Evolutionary conservation across 2,113 vertebrate species (phyloP).

Genomic region (Prietella phreatophila): DNA sequence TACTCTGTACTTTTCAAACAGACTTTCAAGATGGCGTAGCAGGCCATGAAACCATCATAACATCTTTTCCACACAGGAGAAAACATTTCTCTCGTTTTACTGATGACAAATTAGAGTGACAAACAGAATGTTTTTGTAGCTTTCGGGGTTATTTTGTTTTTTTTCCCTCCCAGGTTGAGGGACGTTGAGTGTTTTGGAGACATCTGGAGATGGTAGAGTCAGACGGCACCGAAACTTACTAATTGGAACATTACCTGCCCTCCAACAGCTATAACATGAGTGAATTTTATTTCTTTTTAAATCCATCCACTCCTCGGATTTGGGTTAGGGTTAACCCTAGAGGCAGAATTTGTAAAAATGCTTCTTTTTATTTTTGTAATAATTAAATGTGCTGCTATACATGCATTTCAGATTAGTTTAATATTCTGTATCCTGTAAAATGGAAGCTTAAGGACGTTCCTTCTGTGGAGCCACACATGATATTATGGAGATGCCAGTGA

Average conservation of each 20-base stretch:
- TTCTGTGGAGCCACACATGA: too few relatives aligned
- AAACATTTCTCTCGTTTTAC: neutral
- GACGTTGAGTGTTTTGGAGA: neutral
- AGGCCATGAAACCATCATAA: neutral
- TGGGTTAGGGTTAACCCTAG: too few relatives aligned
- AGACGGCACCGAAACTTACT: neutral
- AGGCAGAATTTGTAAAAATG: too few relatives aligned
- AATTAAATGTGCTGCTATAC: too few relatives aligned
- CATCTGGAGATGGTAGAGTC: neutral
- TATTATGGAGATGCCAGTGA: too few relatives aligned
- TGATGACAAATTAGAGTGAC: neutral
- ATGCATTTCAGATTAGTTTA: too few relatives aligned
- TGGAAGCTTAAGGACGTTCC: too few relatives aligned
- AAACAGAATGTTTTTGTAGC: neutral
- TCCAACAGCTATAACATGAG: neutral
- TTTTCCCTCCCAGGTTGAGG: neutral
- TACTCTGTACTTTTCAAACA: neutral
- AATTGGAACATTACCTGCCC: constrained; percentile 1
- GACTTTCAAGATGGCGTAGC: neutral
- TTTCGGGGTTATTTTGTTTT: neutral
- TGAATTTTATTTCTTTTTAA: neutral
- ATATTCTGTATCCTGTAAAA: too few relatives aligned
- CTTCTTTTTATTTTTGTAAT: too few relatives aligned
- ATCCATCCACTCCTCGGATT: too few relatives aligned
- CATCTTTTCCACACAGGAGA: neutral